Evolutionary conservation across 1,140 invertebrate genomes (phyloP), one percentile per base, ranked within the genome.

Genomic region (Stratiolaelaps scimitus): DNA sequence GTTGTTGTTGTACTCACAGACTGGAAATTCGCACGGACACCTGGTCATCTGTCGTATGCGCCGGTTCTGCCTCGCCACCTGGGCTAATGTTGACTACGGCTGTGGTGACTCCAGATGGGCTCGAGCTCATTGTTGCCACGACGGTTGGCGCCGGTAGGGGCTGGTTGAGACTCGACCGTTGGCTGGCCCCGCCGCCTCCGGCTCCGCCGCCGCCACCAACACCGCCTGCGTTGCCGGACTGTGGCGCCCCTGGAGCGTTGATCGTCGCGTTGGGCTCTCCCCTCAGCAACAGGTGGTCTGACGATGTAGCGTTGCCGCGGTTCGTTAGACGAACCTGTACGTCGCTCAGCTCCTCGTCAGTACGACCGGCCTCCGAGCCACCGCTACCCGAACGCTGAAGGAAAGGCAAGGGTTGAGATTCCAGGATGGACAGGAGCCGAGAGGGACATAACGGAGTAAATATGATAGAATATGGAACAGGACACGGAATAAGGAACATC

Each of bases 331-430:
- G 53, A 34, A 60, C 53, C 53, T 60, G 53, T 34, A 60, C 53
- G 53, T 60, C 53, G 53, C 53, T 60, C 26, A 60, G 53, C 23
- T 60, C 53, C 53, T 60, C 53, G 26, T 60, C 53, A 60, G 23
- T 34, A n/a, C 53, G 53, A 60, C 53, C 23, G 53, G 53, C 53
- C 26, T 60, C 53, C 53, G 53, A 60, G 23, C 23, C 53, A 34
- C 53, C 53, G 53, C 53, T 60, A 60, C 53, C 53, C 53, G 53
- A 60, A 60, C 53, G 53, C 53, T 60, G 53, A 60, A 60, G 53
- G 53, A 60, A 60, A 60, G 53, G 53, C 53, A 60, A 60, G 34
- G 34, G 10, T 40, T 40, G 34, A 40, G 34, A 40, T 40, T 40
- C 34, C 34, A 40, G 34, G 34, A 40, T 40, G 34, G 34, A 40